These are phyloP conservation scores for Melanotaenia boesemani DNA, from an alignment of 2,797 vertebrate species.

Conservation along the genomic window DNA sequence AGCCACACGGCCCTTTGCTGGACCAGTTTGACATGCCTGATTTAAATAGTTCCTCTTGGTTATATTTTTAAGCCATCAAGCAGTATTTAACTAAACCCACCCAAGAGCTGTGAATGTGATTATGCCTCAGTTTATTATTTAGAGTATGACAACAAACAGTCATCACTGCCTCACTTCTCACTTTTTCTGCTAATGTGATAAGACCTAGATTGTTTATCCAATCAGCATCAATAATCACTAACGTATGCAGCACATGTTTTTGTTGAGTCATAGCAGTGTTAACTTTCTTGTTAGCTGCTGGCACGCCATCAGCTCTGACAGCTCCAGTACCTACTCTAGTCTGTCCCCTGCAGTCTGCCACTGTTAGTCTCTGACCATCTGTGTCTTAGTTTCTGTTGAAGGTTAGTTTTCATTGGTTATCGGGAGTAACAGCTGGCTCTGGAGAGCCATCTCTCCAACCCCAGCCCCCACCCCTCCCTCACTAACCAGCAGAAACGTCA, in stretches of 20 bases:
- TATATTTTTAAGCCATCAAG: neutral
- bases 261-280: slow-evolving; percentile 18
- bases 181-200: neutral
- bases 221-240: neutral
- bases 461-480: slow-evolving; percentile 61
- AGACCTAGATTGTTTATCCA: neutral
- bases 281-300: slow-evolving; percentile 32
- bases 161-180: no score
- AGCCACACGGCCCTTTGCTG: no score
- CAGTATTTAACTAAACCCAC: neutral
- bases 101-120: neutral
- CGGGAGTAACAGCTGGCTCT: slow-evolving; percentile 82
- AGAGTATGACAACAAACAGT: no score
- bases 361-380: slow-evolving; percentile 62
- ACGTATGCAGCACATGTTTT: neutral
- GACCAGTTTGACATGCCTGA: no score
- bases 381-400: slow-evolving; percentile 59
- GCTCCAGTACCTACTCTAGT: slow-evolving; percentile 22
- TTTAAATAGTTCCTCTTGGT: neutral
- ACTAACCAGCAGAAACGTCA: slow-evolving; percentile 80
- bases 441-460: slow-evolving; percentile 59
- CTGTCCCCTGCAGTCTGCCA: slow-evolving; percentile 40
- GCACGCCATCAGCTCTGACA: slow-evolving; percentile 33
- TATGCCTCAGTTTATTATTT: neutral
- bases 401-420: slow-evolving; percentile 72